Evolutionary conservation across 1,140 invertebrate genomes (phyloP).

Genomic region (Gryllus bimaculatus): DNA sequence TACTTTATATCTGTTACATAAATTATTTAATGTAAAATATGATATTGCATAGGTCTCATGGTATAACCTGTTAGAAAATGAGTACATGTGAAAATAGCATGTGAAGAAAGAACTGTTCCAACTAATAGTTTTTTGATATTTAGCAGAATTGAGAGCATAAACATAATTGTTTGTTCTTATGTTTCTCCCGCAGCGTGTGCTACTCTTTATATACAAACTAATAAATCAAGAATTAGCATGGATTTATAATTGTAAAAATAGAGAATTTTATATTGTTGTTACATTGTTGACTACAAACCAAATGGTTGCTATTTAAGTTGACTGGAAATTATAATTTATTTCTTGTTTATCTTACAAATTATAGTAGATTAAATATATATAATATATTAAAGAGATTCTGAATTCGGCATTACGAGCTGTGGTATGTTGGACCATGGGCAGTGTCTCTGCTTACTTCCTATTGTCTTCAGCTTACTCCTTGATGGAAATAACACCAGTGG

Average conservation of each 20-base stretch:
- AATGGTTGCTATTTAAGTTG: neutral
- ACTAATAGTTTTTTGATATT: constrained; percentile 10
- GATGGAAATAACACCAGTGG: neutral
- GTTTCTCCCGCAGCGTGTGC: neutral
- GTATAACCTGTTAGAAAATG: constrained; percentile 1
- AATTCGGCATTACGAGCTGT: neutral
- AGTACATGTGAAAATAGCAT: constrained; percentile 10
- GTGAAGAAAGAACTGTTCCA: constrained; percentile 2
- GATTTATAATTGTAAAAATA: constrained; percentile 6
- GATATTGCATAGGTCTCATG: neutral
- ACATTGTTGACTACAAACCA: constrained; percentile 6
- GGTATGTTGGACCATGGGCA: neutral
- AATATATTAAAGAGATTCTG: neutral
- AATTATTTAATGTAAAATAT: constrained; percentile 13
- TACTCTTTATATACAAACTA: constrained; percentile 2
- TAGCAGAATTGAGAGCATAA: neutral
- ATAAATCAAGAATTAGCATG: neutral
- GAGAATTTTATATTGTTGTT: constrained; percentile 6
- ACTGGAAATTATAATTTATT: neutral
- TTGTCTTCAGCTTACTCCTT: neutral
- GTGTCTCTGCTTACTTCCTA: neutral
- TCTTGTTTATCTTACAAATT: neutral
- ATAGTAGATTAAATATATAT: neutral
- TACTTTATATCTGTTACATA: constrained; percentile 14
- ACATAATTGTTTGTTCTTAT: neutral